Conservation (phyloP, 2,797 vertebrate species). For the Lateolabrax maculatus region DNA sequence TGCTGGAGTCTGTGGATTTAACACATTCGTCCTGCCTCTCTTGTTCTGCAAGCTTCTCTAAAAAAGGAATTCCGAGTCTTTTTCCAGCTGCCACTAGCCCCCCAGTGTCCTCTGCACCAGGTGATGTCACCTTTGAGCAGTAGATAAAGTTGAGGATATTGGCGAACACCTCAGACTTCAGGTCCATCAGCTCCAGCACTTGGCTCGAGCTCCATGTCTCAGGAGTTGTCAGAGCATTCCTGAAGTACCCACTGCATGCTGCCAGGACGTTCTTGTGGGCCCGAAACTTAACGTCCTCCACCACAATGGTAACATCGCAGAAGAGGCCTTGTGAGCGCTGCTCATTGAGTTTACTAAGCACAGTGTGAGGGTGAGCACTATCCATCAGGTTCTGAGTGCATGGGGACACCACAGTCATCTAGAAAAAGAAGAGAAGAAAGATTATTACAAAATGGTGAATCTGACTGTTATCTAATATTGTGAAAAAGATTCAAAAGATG, state of each 20-base stretch:
- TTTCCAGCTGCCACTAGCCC: slow-evolving; percentile 94
- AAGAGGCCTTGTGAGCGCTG: slow-evolving; percentile 95
- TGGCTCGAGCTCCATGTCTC: slow-evolving; percentile 91
- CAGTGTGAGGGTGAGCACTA: slow-evolving; percentile 90
- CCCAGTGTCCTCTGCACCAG: slow-evolving; percentile 87
- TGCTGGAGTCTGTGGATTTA: slow-evolving; percentile 71
- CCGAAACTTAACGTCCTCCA: slow-evolving; percentile 98
- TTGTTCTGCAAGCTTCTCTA: slow-evolving; percentile 92
- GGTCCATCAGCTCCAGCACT: slow-evolving; percentile 95
- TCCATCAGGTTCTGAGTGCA: slow-evolving; percentile 92
- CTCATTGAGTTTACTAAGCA: slow-evolving; percentile 95
- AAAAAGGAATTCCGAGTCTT: slow-evolving; percentile 96
- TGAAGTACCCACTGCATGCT: slow-evolving; percentile 97
- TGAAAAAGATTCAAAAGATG: neutral
- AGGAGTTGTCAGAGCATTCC: slow-evolving; percentile 91
- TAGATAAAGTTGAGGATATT: slow-evolving; percentile 99
- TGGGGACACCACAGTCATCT: slow-evolving; percentile 94
- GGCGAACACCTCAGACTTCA: slow-evolving; percentile 98
- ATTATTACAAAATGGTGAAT: slow-evolving; percentile 8
- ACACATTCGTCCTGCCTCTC: slow-evolving; percentile 70
- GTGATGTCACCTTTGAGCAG: slow-evolving; percentile 92
- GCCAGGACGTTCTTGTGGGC: slow-evolving; percentile 98
- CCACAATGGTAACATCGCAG: slow-evolving; percentile 98
- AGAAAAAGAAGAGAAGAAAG: slow-evolving; percentile 56
- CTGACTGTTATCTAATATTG: neutral